phyloP scores from a whole-genome alignment of 2,797 vertebrate genomes.

The Sebastes oblongus region DNA sequence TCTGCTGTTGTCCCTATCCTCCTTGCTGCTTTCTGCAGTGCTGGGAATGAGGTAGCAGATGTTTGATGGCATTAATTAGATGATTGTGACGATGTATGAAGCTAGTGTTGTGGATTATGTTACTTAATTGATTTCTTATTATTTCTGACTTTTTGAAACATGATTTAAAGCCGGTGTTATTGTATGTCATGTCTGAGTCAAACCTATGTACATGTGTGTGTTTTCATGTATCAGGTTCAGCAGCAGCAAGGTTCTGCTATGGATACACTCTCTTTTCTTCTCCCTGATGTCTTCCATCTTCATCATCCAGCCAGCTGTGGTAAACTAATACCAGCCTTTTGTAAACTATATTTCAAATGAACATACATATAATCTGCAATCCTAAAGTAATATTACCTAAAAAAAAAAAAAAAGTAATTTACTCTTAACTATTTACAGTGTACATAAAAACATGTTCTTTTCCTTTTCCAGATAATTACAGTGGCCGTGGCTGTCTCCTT shows the following conservation, averaged over 20 bases:
- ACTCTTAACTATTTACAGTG: neutral
- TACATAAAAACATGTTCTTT: neutral
- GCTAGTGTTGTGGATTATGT: neutral
- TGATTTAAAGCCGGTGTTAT: neutral
- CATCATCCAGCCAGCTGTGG: constrained; percentile 82
- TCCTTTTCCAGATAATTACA: constrained; percentile 76
- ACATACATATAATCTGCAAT: neutral
- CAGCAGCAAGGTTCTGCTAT: constrained; percentile 72
- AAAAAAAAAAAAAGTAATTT: neutral
- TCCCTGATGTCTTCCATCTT: constrained; percentile 82
- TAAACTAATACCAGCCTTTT: constrained; percentile 41
- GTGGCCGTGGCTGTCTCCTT: constrained; percentile 75
- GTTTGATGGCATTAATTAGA: neutral
- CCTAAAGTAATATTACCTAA: neutral
- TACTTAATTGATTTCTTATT: neutral
- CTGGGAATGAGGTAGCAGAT: constrained; percentile 80
- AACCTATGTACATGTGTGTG: neutral
- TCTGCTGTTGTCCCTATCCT: constrained; percentile 62
- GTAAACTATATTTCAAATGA: neutral
- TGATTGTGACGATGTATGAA: neutral
- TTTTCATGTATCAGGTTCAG: constrained; percentile 76
- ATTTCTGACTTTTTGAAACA: neutral
- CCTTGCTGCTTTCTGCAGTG: constrained; percentile 64
- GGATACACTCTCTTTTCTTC: constrained; percentile 82
- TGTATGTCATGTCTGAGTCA: neutral